Evolutionary conservation across 2,888 invertebrate genomes (phyloP).

Genomic region (Trachelus iudaicus): DNA sequence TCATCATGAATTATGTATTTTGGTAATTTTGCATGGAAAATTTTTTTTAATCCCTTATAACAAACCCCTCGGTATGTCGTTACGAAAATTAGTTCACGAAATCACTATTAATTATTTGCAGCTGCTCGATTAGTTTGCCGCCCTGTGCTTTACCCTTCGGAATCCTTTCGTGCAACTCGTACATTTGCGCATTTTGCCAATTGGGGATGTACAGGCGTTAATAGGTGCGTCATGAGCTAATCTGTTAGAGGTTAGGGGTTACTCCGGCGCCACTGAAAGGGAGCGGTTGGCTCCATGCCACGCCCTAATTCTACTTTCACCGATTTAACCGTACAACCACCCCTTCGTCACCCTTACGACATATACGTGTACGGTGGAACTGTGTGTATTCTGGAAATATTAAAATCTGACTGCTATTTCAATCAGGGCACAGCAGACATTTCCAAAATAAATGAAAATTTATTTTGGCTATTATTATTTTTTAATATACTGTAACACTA

Average conservation of each 20-base stretch:
- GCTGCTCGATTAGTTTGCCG: background rate
- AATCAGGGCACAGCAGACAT: background rate
- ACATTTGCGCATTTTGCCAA: background rate
- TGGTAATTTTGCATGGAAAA: background rate
- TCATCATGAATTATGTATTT: background rate
- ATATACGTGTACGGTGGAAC: background rate
- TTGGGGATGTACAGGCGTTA: background rate
- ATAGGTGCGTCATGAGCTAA: background rate
- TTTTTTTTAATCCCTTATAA: background rate
- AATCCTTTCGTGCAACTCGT: background rate
- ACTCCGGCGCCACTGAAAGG: constrained; percentile 18
- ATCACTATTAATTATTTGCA: background rate
- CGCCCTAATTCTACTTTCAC: constrained; percentile 40
- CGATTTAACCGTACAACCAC: background rate
- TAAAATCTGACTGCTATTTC: background rate
- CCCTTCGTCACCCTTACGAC: background rate
- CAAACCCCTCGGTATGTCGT: background rate
- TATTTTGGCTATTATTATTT: background rate
- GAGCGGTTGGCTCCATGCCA: constrained; percentile 43
- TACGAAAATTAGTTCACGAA: background rate
- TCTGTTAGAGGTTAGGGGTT: background rate
- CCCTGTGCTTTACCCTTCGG: background rate
- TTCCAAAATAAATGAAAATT: background rate
- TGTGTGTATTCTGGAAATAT: background rate
- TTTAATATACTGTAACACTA: background rate